phyloP scores from a whole-genome alignment of 2,797 vertebrate genomes.

The Poecile montanus region DNA sequence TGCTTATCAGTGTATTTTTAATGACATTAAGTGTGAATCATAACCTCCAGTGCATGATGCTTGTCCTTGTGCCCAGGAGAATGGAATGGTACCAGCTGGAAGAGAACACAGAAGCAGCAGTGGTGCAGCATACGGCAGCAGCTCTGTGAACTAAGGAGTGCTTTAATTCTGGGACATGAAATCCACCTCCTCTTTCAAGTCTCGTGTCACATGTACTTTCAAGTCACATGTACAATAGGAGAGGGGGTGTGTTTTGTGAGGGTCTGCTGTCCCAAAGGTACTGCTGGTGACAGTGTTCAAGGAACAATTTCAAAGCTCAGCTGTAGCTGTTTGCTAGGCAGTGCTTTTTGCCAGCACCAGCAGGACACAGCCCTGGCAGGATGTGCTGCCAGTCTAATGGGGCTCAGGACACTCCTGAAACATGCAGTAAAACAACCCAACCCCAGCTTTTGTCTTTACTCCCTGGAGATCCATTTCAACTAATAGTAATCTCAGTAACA shows the following conservation, averaged over 20 bases:
- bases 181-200: background rate
- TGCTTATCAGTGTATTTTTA: slow-evolving; percentile 51
- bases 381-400: background rate
- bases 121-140: background rate
- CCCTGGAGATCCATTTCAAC: background rate
- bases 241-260: background rate
- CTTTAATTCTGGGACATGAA: background rate
- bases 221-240: background rate
- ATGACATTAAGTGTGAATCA: background rate
- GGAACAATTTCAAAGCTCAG: background rate
- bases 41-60: slow-evolving; percentile 19
- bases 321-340: background rate
- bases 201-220: too few species aligned
- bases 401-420: background rate
- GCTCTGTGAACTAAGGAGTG: background rate
- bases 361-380: background rate
- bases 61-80: slow-evolving; percentile 19
- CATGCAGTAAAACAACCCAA: background rate
- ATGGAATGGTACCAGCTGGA: background rate
- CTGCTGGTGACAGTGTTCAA: background rate
- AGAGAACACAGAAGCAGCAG: background rate
- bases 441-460: background rate
- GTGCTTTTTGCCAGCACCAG: background rate
- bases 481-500: background rate
- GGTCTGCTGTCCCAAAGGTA: background rate